A percentile compares a stretch with the other conserved stretches of the same genome.
Conservation (phyloP, 2,888 invertebrate genomes). For the Tholera decimalis region DNA sequence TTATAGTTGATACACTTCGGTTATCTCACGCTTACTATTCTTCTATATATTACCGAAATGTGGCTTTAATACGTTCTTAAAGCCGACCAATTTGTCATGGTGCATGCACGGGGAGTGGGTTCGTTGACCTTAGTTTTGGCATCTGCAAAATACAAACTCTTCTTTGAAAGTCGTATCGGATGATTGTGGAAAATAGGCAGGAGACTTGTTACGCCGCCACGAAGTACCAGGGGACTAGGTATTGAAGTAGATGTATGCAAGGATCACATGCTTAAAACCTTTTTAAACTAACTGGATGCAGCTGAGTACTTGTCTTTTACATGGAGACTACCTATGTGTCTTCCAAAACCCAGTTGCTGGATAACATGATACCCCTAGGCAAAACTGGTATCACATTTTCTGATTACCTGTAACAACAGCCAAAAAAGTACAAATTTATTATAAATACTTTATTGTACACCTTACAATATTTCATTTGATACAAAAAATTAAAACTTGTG, state of each 20-base stretch:
- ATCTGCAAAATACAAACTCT: neutral
- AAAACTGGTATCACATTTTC: no score
- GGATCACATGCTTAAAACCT: neutral
- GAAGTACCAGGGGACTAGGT: neutral
- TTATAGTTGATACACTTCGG: neutral
- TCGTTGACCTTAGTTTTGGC: slow-evolving; percentile 46
- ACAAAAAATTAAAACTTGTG: no score
- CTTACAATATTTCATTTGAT: no score
- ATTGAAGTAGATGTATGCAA: neutral
- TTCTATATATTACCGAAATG: neutral
- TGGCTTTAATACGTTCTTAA: neutral
- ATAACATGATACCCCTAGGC: no score
- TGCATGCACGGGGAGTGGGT: slow-evolving; percentile 11
- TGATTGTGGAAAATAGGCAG: neutral
- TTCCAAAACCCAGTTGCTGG: no score
- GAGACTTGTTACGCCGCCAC: neutral
- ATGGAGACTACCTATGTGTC: no score
- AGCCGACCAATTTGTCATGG: slow-evolving; percentile 23
- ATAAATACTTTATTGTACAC: no score
- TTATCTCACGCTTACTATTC: slow-evolving; percentile 10
- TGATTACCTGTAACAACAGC: no score
- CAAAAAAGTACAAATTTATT: no score
- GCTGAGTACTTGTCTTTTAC: no score
- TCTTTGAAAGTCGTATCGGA: neutral
- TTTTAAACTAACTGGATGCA: neutral